Percentiles rank a stretch among this genome's conserved stretches.
These are phyloP conservation scores for Urocolius indicus DNA, from an alignment of 2,113 vertebrate species.

Conservation along the genomic window DNA sequence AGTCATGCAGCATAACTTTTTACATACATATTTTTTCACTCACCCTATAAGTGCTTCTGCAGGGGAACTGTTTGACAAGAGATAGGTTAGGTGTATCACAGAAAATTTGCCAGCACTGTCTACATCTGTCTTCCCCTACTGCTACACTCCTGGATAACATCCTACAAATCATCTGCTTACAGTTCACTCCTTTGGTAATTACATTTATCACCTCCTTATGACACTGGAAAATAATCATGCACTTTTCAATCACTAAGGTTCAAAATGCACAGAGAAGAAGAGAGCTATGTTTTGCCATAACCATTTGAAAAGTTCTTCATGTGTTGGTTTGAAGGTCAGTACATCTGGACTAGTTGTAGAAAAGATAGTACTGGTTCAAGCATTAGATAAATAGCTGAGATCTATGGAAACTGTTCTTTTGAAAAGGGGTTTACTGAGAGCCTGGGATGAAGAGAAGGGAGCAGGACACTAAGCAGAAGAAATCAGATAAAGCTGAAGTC, in stretches of 20 bases:
- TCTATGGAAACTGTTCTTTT: not conserved
- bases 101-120: not conserved
- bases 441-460: not conserved
- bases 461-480: not conserved
- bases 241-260: not conserved
- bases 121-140: not conserved
- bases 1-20: not conserved
- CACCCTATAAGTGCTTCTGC: accelerated
- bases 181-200: not conserved
- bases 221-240: not conserved
- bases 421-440: not conserved
- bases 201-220: not conserved
- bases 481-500: not conserved
- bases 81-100: not conserved
- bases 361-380: accelerated
- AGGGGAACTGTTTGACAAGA: not conserved
- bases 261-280: not conserved
- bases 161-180: not conserved
- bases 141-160: not conserved
- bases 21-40: accelerated
- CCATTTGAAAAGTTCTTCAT: accelerated
- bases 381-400: not conserved
- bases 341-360: not conserved
- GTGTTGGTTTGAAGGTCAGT: not conserved
- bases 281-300: accelerated